These are phyloP conservation scores for Drosophila trapezifrons DNA, from an alignment of 1,140 invertebrate species.

Conservation along the genomic window DNA sequence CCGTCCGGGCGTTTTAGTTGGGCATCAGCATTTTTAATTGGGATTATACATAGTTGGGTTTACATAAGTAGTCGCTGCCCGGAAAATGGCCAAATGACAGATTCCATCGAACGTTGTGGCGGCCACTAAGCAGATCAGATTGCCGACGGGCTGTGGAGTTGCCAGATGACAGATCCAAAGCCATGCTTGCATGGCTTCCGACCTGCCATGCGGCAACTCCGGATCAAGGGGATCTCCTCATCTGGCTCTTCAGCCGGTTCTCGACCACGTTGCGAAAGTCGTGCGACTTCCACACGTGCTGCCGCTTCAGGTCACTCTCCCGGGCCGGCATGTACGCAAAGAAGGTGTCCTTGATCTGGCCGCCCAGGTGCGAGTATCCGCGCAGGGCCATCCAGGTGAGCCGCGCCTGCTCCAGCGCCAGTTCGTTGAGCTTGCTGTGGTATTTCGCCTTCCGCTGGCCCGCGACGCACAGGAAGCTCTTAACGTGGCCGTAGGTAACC, in stretches of 20 bases:
- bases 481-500: background rate
- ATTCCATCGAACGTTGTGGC: conserved; percentile 5
- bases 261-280: conserved; percentile 36
- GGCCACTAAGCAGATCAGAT: conserved; percentile 33
- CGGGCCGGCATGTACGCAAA: conserved; percentile 74
- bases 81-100: conserved; percentile 21
- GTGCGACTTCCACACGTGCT: conserved; percentile 15
- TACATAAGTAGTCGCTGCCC: conserved; percentile 43
- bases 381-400: conserved; percentile 56
- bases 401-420: conserved; percentile 41
- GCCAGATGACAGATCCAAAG: conserved; percentile 5
- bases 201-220: background rate
- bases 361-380: conserved; percentile 42
- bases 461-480: background rate
- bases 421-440: conserved; percentile 28
- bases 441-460: conserved; percentile 4
- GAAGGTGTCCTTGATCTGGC: conserved; percentile 44
- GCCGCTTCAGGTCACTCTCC: conserved; percentile 38
- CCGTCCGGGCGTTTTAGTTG: conserved; percentile 34
- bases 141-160: background rate
- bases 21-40: conserved; percentile 72
- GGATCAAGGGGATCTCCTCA: background rate
- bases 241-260: background rate
- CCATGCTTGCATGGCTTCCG: background rate
- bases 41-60: conserved; percentile 42